A percentile compares a stretch with the other conserved stretches of the same genome.
These are phyloP conservation scores for Beaufortia kweichowensis DNA, from an alignment of 2,113 vertebrate species.

Conservation along the genomic window DNA sequence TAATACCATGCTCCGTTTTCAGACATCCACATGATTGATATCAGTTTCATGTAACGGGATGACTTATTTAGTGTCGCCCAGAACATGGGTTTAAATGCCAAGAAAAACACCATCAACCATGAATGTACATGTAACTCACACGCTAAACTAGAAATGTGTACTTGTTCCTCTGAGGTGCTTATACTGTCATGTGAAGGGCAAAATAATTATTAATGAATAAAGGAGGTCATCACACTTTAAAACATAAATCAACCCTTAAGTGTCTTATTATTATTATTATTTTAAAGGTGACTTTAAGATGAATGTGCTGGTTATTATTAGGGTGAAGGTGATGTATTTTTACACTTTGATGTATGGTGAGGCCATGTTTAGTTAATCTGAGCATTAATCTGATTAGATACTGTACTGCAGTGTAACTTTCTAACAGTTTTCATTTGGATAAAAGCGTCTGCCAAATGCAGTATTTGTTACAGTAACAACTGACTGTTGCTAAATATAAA, in stretches of 20 bases:
- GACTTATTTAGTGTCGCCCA: conserved; percentile 28
- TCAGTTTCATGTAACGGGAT: neutral
- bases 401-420: neutral
- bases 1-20: neutral
- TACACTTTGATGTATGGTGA: neutral
- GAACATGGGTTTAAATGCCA: too few species aligned
- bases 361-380: neutral
- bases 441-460: too few species aligned
- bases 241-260: neutral
- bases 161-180: too few species aligned
- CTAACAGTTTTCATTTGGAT: too few species aligned
- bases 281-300: neutral
- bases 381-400: neutral
- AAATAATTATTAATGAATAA: conserved; percentile 5
- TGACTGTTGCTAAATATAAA: neutral
- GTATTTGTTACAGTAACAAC: neutral
- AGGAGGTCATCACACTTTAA: neutral
- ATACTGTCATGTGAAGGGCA: neutral
- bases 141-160: too few species aligned
- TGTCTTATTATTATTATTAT: neutral
- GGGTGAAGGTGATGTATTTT: conserved; percentile 3
- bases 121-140: too few species aligned
- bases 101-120: too few species aligned
- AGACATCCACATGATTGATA: neutral
- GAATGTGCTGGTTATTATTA: conserved; percentile 1